Evolutionary conservation across 2,888 invertebrate genomes (phyloP), one percentile per base, ranked within the genome.

Genomic region (Hyposoter didymator): DNA sequence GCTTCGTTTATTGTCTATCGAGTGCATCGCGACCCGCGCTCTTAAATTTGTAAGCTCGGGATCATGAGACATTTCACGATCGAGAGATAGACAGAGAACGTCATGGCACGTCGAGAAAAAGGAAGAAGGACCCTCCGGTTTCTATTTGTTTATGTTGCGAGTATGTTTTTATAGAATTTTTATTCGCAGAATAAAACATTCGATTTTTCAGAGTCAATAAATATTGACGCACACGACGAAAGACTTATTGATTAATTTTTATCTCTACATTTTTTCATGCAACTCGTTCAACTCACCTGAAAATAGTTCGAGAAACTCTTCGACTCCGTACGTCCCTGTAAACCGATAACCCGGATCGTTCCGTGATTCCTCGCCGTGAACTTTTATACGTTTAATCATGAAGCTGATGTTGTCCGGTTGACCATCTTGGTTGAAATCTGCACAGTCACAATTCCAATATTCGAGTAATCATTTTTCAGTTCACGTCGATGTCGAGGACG

Each of bases 271-370:
- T 99, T 95, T 94, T 99, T 47, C 3, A 47, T 47, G 49, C 6
- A n/a, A 49, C 17, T 49, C 22, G 19, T 22, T 12, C 22, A 49
- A 92, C 95, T 95, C 94, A 97, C 97, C 97, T 88, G 99, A 99
- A 95, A 99, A 99, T 82, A 99, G 95, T 94, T 99, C 99, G 87
- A 99, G 95, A 94, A 98, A 99, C 95, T 99, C 99, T 93, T 99
- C 99, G 70, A 99, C 99, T 47, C 99, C 99, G 93, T 99, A 99
- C 94, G 98, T 98, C 89, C 97, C 97, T 0, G 97, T 97, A 94
- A 98, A 98, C 89, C 98, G 96, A 94, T 98, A 98, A 10, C 96
- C 95, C 1, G 97, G 96, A 94, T 98, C 98, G 90, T 97, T 96
- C 83, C 97, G 95, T 66, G 98, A 97, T 90, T 97, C 97, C 90